Evolutionary conservation across 2,113 vertebrate genomes (phyloP), one percentile per base, ranked within the genome.

Genomic region (Camelus bactrianus): DNA sequence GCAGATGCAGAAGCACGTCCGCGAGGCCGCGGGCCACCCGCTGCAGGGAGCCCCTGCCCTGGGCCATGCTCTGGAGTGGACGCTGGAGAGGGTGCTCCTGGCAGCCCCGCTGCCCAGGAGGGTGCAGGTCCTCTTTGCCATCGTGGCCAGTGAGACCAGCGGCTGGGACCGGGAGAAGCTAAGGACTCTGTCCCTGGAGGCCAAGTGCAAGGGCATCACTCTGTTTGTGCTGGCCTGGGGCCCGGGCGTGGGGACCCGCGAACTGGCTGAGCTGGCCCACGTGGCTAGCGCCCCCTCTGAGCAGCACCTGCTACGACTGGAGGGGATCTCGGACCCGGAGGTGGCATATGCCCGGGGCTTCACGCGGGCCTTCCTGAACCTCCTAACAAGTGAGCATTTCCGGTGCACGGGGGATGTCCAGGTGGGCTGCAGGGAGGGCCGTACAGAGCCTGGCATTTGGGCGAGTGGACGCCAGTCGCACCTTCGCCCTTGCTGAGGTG

Each of bases 181-280:
- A 62, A 96, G 73, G 52, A 96, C 98, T 89, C 38, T 99, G 69
- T 97, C 99, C 46, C 97, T 94, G 0, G 97, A 98, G 96, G 99
- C 99, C 80, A 99, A 99, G 95, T 99, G 99, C 90, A 97, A 98
- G 89, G 99, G 99, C 13, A 98, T 99, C 97, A 98, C 98, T 0
- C 3, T 99, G 90, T 99, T 99, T 52, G 98, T 99, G 79, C 96
- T 99, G 96, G 98, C 98, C 0, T 97, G 99, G 56, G 99, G 99
- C 2, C 94, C 89, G 0, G 90, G 96, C 0, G 96, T 99, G 96
- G 98, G 96, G 79, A 96, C 95, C 8, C 72, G 1, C 0, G 96
- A 99, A 92, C 97, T 99, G 97, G 98, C 98, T 22, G 98, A 98
- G 80, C 96, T 99, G 92, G 98, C 98, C 10, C 98, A 97, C 3